A percentile compares a stretch with the other conserved stretches of the same genome.
Evolutionary conservation across 2,888 invertebrate species (phyloP).

Genomic region (Meteorus colon): DNA sequence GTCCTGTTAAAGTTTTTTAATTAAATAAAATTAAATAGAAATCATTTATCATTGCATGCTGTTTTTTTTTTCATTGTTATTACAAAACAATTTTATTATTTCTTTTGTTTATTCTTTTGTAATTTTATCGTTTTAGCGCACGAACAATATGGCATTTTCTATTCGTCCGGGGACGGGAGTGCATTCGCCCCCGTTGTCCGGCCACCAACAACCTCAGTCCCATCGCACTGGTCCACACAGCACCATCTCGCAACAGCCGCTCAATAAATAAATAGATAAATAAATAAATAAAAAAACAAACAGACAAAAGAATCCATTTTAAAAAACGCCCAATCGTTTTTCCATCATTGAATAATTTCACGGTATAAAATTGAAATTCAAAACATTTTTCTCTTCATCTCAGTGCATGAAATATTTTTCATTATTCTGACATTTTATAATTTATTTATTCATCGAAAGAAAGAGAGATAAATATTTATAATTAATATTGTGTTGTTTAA

Average conservation of each 20-base stretch:
- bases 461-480: background rate
- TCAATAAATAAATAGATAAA: slow-evolving; percentile 73
- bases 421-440: background rate
- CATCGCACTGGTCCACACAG: slow-evolving; percentile 77
- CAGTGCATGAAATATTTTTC: background rate
- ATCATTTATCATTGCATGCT: background rate
- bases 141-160: slow-evolving; percentile 73
- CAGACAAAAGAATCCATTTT: slow-evolving; percentile 38
- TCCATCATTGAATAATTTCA: background rate
- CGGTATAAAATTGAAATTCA: background rate
- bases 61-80: background rate
- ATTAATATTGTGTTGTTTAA: too few species aligned
- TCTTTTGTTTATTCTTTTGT: slow-evolving; percentile 30
- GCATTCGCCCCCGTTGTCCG: slow-evolving; percentile 78
- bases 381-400: background rate
- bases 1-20: too few species aligned
- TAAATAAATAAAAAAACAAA: slow-evolving; percentile 61
- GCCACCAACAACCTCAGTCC: slow-evolving; percentile 73
- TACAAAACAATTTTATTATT: slow-evolving; percentile 6
- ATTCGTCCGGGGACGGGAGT: slow-evolving; percentile 74
- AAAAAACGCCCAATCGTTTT: background rate
- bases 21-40: too few species aligned
- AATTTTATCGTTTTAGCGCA: slow-evolving; percentile 70
- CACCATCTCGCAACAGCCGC: slow-evolving; percentile 77
- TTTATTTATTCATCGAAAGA: background rate